These are phyloP conservation scores for Drosophila merina DNA, from an alignment of 2,888 invertebrate genomes.

Conservation along the genomic window DNA sequence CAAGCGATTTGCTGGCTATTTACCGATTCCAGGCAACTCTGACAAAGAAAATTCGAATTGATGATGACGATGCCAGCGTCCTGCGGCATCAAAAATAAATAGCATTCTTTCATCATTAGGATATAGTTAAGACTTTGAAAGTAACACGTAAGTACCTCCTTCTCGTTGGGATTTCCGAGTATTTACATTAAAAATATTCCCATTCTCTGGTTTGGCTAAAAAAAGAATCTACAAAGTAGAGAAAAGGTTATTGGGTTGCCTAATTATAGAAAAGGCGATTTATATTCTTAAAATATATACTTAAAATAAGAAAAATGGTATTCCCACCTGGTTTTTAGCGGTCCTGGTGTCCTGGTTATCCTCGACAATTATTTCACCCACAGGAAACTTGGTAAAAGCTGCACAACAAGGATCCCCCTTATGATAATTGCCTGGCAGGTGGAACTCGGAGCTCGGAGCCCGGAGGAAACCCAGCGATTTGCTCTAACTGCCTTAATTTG, in stretches of 20 bases:
- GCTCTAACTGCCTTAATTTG: slow-evolving; percentile 9
- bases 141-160: background rate
- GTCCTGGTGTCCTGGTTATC: slow-evolving; percentile 6
- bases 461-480: background rate
- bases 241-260: background rate
- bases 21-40: slow-evolving; percentile 45
- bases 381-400: slow-evolving; percentile 32
- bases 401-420: slow-evolving; percentile 12
- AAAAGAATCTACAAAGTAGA: background rate
- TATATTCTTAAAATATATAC: background rate
- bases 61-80: slow-evolving; percentile 23
- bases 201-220: background rate
- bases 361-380: slow-evolving; percentile 25
- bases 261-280: background rate
- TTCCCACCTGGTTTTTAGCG: background rate
- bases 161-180: background rate
- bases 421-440: slow-evolving; percentile 19
- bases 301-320: background rate
- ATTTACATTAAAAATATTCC: background rate
- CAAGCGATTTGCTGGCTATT: slow-evolving; percentile 56
- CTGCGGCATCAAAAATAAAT: background rate
- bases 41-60: slow-evolving; percentile 59
- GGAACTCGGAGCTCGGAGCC: background rate
- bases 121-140: background rate
- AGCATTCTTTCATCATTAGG: background rate